phyloP scores from a whole-genome alignment of 2,113 vertebrate genomes.

The Piprites chloris region DNA sequence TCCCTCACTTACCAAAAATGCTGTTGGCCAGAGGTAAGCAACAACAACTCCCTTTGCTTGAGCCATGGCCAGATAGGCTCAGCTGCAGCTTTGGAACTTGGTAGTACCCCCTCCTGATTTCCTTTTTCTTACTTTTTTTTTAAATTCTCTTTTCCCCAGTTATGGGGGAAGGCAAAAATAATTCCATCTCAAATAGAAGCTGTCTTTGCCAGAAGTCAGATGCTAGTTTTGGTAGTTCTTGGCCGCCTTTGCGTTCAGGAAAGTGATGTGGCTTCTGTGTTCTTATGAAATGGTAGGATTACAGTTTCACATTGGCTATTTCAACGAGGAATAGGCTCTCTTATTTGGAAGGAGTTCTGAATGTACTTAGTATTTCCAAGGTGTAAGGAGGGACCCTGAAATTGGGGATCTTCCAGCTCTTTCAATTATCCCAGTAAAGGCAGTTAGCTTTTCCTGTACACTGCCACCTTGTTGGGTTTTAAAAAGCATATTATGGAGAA shows the following conservation, averaged over 20 bases:
- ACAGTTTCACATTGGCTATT: background rate
- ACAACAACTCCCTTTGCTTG: background rate
- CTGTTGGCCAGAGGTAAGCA: background rate
- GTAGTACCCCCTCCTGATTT: background rate
- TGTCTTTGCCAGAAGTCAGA: background rate
- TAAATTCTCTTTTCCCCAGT: background rate
- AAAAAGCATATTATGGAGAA: background rate
- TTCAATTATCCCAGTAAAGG: background rate
- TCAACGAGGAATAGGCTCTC: background rate
- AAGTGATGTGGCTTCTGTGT: background rate
- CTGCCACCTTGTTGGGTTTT: background rate
- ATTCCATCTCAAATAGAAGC: background rate
- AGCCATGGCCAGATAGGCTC: background rate
- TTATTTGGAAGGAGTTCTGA: background rate
- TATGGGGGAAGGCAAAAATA: background rate
- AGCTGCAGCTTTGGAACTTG: background rate
- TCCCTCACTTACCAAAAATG: background rate
- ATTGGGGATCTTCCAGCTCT: background rate
- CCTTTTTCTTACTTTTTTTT: background rate
- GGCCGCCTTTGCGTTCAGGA: background rate
- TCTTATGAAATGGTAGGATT: background rate
- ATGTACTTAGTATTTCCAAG: background rate
- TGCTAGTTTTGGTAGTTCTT: background rate
- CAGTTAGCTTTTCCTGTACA: background rate
- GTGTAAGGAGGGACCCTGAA: background rate